These are phyloP conservation scores for Bellardia pandia DNA, from an alignment of 2,888 invertebrate species.

Conservation along the genomic window DNA sequence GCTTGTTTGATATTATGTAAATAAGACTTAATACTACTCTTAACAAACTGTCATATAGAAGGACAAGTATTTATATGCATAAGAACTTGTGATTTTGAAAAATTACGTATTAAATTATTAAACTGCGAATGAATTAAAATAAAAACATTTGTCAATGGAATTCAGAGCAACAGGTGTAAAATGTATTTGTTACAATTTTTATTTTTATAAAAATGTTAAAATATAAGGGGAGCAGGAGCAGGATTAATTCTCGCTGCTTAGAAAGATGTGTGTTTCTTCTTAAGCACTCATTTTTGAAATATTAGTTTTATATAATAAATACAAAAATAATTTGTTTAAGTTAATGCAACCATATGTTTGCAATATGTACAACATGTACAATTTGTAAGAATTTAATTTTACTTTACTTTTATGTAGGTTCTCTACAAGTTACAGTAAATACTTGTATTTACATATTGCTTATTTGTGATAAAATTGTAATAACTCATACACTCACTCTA, in stretches of 20 bases:
- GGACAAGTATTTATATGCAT: not conserved
- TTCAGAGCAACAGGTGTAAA: not conserved
- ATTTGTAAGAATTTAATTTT: not conserved
- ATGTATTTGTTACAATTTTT: not conserved
- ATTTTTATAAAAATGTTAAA: not conserved
- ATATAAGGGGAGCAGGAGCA: no score
- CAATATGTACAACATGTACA: not conserved
- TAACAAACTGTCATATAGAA: slow-evolving; percentile 3
- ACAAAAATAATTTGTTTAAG: not conserved
- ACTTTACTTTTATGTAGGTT: not conserved
- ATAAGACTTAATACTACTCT: not conserved
- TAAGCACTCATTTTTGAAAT: not conserved
- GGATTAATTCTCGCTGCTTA: no score
- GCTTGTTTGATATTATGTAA: not conserved
- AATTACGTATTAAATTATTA: not conserved
- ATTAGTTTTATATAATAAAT: not conserved
- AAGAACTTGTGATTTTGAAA: not conserved
- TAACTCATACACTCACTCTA: no score
- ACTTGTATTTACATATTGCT: no score
- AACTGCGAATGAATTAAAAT: not conserved
- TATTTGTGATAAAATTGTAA: no score
- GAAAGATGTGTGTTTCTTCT: not conserved
- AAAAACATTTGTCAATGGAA: not conserved
- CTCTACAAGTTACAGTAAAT: no score
- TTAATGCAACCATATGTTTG: slow-evolving; percentile 2